A percentile compares a stretch with the other conserved stretches of the same genome.
Evolutionary conservation across 2,113 vertebrate species (phyloP).

Genomic region (Pelecanus crispus): DNA sequence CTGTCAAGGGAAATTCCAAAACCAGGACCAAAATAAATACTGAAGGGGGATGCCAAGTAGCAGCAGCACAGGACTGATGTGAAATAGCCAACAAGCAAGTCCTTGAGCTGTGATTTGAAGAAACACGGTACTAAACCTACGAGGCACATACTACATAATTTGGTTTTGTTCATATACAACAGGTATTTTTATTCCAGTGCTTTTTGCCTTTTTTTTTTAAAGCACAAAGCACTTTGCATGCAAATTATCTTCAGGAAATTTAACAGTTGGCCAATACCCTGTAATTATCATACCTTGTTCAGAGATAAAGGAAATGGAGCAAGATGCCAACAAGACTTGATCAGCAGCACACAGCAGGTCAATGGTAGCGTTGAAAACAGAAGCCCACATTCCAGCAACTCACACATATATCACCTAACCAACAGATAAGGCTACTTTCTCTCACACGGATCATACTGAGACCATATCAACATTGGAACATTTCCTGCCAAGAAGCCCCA

Average conservation of each 20-base stretch:
- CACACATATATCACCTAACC: not conserved
- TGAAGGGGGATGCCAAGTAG: constrained; percentile 21
- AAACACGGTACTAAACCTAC: not conserved
- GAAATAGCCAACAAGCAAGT: constrained; percentile 1
- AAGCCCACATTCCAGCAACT: not conserved
- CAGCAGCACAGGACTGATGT: not conserved
- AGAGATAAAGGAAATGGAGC: not conserved
- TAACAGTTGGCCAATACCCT: not conserved
- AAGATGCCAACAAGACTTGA: not conserved
- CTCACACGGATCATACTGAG: not conserved
- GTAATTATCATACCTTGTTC: not conserved
- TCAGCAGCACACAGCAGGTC: not conserved
- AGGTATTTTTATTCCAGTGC: not conserved
- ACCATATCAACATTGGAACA: not conserved
- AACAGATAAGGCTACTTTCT: not conserved
- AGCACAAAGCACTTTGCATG: not conserved
- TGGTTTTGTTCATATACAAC: not conserved
- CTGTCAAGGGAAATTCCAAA: constrained; percentile 51
- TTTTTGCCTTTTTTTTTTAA: not conserved
- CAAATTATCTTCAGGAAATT: not conserved
- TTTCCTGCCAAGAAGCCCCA: not conserved
- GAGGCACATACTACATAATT: not conserved
- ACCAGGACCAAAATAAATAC: constrained; percentile 54
- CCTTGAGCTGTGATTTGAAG: not conserved
- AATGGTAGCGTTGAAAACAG: not conserved